A percentile compares a stretch with the other conserved stretches of the same genome.
Conservation (phyloP, 2,888 invertebrate genomes). For the Gnatocerus cornutus region DNA sequence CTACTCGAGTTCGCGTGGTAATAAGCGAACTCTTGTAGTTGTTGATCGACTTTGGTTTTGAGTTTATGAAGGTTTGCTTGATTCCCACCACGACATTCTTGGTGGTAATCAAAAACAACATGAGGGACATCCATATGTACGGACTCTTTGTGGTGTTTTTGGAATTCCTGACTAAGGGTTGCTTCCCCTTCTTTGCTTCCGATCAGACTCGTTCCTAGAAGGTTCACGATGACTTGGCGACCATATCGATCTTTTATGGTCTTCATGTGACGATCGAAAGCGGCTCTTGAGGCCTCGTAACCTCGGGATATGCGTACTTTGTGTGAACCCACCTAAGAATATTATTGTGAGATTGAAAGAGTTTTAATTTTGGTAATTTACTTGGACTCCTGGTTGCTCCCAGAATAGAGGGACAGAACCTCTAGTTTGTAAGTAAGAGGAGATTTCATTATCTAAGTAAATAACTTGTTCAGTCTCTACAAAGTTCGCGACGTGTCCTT, state of each 20-base stretch:
- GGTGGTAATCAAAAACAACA: slow-evolving; percentile 96
- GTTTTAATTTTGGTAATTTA: too few species aligned
- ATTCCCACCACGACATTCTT: slow-evolving; percentile 90
- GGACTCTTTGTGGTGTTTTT: slow-evolving; percentile 89
- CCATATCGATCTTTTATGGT: slow-evolving; percentile 93
- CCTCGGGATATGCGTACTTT: slow-evolving; percentile 98
- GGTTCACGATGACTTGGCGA: slow-evolving; percentile 91
- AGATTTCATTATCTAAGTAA: slow-evolving; percentile 90
- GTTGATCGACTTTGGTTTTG: slow-evolving; percentile 84
- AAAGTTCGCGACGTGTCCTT: slow-evolving; percentile 99
- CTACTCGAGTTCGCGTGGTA: slow-evolving; percentile 73
- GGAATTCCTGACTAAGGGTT: slow-evolving; percentile 92
- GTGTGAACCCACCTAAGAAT: slow-evolving; percentile 91
- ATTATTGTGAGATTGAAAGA: too few species aligned
- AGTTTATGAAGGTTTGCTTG: slow-evolving; percentile 87
- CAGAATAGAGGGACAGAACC: slow-evolving; percentile 99
- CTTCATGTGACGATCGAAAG: slow-evolving; percentile 92
- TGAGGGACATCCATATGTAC: slow-evolving; percentile 87
- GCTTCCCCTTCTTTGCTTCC: slow-evolving; percentile 98
- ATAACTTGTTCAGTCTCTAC: slow-evolving; percentile 99
- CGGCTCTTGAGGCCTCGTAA: slow-evolving; percentile 93
- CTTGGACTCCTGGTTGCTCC: slow-evolving; percentile 98
- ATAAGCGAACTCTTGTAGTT: slow-evolving; percentile 74
- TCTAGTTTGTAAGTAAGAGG: slow-evolving; percentile 92
- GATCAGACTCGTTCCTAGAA: slow-evolving; percentile 91